Conservation (phyloP, 2,113 vertebrate species). For the Pogonocichla stellata region DNA sequence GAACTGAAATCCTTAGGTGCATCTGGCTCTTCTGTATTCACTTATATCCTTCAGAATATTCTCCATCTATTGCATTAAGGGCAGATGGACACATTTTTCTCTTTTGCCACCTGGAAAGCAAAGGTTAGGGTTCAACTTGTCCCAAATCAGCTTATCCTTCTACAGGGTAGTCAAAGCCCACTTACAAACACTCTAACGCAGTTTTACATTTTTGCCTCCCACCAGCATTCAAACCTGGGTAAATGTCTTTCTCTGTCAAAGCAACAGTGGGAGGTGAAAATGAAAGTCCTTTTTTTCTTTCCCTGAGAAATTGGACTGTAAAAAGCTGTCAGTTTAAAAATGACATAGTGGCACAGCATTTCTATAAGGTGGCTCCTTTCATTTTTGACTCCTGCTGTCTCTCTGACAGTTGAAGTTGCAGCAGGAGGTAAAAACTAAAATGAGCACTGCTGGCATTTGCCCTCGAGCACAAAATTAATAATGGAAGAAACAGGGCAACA, state of each 20-base stretch:
- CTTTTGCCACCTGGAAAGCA: conserved; percentile 24
- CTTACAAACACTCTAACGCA: conserved; percentile 64
- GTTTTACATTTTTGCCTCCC: conserved; percentile 72
- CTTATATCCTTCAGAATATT: background rate
- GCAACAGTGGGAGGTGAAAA: conserved; percentile 72
- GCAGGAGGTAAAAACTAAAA: conserved; percentile 76
- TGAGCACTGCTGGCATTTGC: conserved; percentile 76
- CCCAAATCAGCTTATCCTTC: conserved; percentile 45
- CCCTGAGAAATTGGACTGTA: conserved; percentile 72
- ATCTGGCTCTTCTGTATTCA: background rate
- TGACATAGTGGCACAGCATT: conserved; percentile 76
- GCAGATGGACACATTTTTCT: conserved; percentile 22
- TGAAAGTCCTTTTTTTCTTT: conserved; percentile 74
- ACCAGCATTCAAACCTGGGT: conserved; percentile 66
- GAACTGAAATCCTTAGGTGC: background rate
- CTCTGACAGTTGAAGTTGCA: conserved; percentile 81
- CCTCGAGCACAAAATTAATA: conserved; percentile 79
- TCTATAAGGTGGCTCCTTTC: conserved; percentile 77
- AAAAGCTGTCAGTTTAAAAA: conserved; percentile 80
- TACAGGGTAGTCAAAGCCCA: conserved; percentile 45
- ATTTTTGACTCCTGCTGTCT: conserved; percentile 75
- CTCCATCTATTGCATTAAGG: background rate
- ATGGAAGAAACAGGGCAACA: conserved; percentile 72
- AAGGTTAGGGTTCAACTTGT: conserved; percentile 30
- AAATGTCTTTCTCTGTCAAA: conserved; percentile 77